Percentiles rank a stretch among this genome's conserved stretches.
Evolutionary conservation across 2,797 vertebrate genomes (phyloP).

Genomic region (Propithecus deckenii): DNA sequence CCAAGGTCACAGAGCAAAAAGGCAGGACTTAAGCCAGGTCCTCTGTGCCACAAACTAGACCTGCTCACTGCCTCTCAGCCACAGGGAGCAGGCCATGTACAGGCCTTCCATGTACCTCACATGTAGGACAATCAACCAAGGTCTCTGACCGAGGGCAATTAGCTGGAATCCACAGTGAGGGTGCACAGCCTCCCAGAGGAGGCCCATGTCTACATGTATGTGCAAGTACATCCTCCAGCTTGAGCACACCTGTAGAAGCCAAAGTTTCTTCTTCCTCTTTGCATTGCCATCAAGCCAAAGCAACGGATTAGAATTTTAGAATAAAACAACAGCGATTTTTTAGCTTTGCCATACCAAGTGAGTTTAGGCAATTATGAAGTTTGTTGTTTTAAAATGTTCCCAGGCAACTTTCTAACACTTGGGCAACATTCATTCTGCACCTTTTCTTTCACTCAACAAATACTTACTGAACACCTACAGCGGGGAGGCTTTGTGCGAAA

Average conservation of each 20-base stretch:
- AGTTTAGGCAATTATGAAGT: slow-evolving; percentile 15
- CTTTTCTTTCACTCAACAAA: neutral
- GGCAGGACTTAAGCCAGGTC: neutral
- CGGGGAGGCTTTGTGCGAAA: neutral
- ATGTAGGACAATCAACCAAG: neutral
- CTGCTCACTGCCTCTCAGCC: neutral
- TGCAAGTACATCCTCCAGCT: neutral
- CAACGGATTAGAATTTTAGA: neutral
- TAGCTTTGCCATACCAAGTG: neutral
- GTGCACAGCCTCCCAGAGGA: neutral
- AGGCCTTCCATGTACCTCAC: neutral
- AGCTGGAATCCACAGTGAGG: neutral
- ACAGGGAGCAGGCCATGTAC: neutral
- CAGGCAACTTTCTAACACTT: neutral
- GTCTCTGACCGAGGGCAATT: neutral
- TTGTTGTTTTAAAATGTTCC: neutral
- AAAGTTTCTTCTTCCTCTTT: neutral
- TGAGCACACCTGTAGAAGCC: neutral
- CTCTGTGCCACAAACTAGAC: neutral
- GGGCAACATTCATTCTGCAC: neutral
- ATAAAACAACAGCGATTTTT: neutral
- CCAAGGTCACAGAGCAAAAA: neutral
- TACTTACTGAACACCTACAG: neutral
- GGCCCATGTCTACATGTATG: neutral
- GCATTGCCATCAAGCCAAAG: neutral